Conservation (phyloP, 2,797 vertebrate genomes). For the Bradypodion ventrale region DNA sequence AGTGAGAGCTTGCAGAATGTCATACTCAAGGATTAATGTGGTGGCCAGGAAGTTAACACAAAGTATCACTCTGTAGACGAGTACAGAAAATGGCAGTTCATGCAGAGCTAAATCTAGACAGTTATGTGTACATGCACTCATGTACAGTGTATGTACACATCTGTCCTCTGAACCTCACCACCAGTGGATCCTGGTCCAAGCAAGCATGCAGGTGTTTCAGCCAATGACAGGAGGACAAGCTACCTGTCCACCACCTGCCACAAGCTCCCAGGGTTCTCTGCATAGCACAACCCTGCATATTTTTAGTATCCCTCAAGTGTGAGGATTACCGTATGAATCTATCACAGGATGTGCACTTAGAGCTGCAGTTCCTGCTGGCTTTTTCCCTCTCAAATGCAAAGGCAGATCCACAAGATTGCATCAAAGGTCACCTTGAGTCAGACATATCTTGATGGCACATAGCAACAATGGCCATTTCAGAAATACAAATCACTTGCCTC, state of each 20-base stretch:
- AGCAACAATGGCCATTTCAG: too few species aligned
- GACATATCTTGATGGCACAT: too few species aligned
- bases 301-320: not conserved
- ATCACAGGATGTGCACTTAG: not conserved
- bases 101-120: not conserved
- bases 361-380: too few species aligned
- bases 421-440: too few species aligned
- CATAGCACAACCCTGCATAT: not conserved
- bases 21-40: not conserved
- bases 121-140: not conserved
- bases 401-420: not conserved
- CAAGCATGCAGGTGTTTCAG: too few species aligned
- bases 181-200: too few species aligned
- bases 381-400: not conserved
- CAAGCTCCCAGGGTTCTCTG: too few species aligned
- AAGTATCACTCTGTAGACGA: not conserved
- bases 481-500: not conserved
- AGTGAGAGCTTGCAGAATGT: not conserved
- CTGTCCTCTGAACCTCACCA: not conserved
- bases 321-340: not conserved
- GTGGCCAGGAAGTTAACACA: not conserved
- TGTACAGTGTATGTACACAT: not conserved
- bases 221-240: too few species aligned
- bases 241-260: too few species aligned
- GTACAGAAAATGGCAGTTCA: not conserved